Evolutionary conservation across 2,113 vertebrate genomes (phyloP), one percentile per base, ranked within the genome.

Genomic region (Ifrita kowaldi): DNA sequence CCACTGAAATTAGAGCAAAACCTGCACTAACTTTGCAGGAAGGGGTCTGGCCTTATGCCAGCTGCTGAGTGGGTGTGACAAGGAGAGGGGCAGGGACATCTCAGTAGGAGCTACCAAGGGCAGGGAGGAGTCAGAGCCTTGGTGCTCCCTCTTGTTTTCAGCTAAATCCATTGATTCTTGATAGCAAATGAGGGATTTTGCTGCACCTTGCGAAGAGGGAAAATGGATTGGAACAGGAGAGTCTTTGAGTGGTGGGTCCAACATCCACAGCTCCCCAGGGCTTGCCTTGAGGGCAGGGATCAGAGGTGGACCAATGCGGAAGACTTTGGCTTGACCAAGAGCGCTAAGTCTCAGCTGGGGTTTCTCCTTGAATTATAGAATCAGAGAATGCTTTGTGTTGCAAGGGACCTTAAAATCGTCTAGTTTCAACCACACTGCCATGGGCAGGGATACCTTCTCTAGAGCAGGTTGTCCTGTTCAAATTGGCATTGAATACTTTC

Each of bases 311-410:
- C 37, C 10, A 19, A 9, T 1, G 47, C 5, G 50, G 44, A 41
- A 56, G 33, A 14, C 5, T 62, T 62, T 47, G 42, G 10, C 32
- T 18, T 23, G 10, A 15, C 26, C 42, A 18, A 37, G 41, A 50
- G 14, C 1, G 1, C 16, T 0, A 0, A 7, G 7, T 50, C 47
- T 32, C 53, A 50, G 28, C 32, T 41, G 59, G 10, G 27, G 8
- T 13, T 81, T 39, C 39, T 60, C 33, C 21, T 39, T 24, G 16
- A 39, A 9, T 23, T 28, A 16, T 2, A 47, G 69, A n/a, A n/a
- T 22, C 69, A 46, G 2, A 6, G 17, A 47, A 22, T 35, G 13
- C 6, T 60, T 39, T 53, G 13, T 17, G 28, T 9, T 23, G 21
- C n/a, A 49, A 76, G 28, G 28, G 16, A 15, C 28, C 21, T 15